Percentiles rank a stretch among this genome's conserved stretches.
Evolutionary conservation across 2,888 invertebrate genomes (phyloP).

Genomic region (Steromphala cineraria): DNA sequence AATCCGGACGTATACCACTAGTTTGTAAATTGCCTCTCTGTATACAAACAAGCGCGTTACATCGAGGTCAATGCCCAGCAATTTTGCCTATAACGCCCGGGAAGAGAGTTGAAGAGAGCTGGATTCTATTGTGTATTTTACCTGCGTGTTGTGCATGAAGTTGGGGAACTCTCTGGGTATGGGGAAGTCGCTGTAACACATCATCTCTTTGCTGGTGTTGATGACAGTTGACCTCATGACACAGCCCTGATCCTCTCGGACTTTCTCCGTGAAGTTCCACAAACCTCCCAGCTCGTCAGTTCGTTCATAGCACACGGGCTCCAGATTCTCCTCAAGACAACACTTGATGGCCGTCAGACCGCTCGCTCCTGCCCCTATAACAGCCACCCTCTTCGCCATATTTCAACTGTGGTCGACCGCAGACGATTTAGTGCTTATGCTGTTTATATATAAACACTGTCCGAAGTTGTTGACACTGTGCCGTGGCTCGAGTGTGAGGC

Average conservation of each 20-base stretch:
- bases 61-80: no score
- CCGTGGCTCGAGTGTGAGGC: no score
- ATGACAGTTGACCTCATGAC: constrained; percentile 71
- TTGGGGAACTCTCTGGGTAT: constrained; percentile 71
- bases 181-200: constrained; percentile 74
- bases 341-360: constrained; percentile 68
- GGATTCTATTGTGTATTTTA: constrained; percentile 38
- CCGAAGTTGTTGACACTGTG: no score
- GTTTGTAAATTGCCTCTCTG: no score
- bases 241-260: constrained; percentile 57
- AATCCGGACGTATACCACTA: no score
- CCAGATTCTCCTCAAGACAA: constrained; percentile 66
- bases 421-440: no score
- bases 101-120: constrained; percentile 66
- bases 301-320: constrained; percentile 68
- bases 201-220: constrained; percentile 72
- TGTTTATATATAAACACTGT: no score
- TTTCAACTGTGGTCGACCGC: background rate
- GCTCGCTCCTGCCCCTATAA: constrained; percentile 66
- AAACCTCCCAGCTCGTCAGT: constrained; percentile 67
- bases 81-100: constrained; percentile 40
- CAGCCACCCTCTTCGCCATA: constrained; percentile 49
- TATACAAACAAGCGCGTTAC: no score
- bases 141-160: constrained; percentile 73
- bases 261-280: constrained; percentile 65